phyloP scores from a whole-genome alignment of 2,797 vertebrate genomes.

The Margarornis squamiger region DNA sequence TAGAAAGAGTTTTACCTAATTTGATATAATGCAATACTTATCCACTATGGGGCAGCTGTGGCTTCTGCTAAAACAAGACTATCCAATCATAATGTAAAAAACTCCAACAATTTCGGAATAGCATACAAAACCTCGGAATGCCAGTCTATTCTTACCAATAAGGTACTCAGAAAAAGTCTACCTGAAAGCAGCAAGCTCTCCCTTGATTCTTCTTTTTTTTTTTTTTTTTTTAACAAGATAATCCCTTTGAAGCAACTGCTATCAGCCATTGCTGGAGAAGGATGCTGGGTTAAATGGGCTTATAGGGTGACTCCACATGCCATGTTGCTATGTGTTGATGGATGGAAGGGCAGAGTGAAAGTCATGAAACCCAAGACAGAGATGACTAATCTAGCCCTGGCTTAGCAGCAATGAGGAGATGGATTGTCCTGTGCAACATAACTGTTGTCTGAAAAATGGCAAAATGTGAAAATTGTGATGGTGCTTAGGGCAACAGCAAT shows the following conservation, averaged over 20 bases:
- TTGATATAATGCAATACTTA: not conserved
- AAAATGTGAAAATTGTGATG: not conserved
- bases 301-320: not conserved
- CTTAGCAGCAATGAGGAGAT: not conserved
- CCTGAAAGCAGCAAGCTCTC: not conserved
- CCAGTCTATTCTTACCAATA: not conserved
- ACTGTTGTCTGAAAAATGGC: not conserved
- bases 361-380: not conserved
- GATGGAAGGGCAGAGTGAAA: not conserved
- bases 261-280: not conserved
- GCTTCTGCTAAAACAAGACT: not conserved
- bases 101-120: not conserved
- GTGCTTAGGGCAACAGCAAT: not conserved
- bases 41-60: not conserved
- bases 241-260: not conserved
- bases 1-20: not conserved
- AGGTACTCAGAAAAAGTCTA: not conserved
- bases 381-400: slow-evolving; percentile 3
- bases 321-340: not conserved
- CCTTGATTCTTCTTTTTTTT: not conserved
- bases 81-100: not conserved
- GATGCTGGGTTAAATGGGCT: not conserved
- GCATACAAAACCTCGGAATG: not conserved
- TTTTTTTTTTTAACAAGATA: not conserved
- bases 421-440: not conserved